Base-by-base conservation (phyloP, 2,888 invertebrate genomes). In the Pollenia amentaria region DNA sequence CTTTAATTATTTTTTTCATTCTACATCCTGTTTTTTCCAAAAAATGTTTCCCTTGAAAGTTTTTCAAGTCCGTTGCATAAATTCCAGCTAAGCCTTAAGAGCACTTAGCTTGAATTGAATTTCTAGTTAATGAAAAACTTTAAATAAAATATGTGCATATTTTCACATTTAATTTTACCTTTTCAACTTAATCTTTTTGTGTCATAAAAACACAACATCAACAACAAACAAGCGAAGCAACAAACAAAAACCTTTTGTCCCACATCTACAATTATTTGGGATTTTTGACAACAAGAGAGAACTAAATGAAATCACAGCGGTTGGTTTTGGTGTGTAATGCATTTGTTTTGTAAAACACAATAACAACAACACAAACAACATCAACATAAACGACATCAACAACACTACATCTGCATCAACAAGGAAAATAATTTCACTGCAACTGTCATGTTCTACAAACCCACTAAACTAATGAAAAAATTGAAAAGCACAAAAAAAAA, bases 391-490 rank as follows among this genome's bases (percentile, higher is more conserved):
- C 53, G 69, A 69, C 21, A 57, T 18, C 62, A 44, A 62, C 62
- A 82, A 38, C 51, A 73, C 76, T 38, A 78, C 69, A 76, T 72
- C 46, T 42, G 60, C 78, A 75, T 51, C 69, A 75, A 79, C 67
- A 80, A 84, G 67, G 57, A 83, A 84, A 81, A 87, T 87, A 88
- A 85, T 90, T 89, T 90, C 90, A 90, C 91, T 91, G 91, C 90
- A 91, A 91, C 91, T 92, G 91, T 92, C 91, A 91, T 92, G 91
- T 92, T 90, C 91, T 91, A 92, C 91, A 92, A 92, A 92, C 91
- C 91, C 92, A 92, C 92, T 92, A 92, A 92, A 91, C 90, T 91
- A 91, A 91, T 91, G 91, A 90, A 91, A 91, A 91, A 91, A 88
- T 87, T 84, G 51, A 85, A 84, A 83, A 75, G 75, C 69, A 79